These are phyloP conservation scores for Arizona elegans DNA, from an alignment of 2,113 vertebrate genomes.

Conservation along the genomic window DNA sequence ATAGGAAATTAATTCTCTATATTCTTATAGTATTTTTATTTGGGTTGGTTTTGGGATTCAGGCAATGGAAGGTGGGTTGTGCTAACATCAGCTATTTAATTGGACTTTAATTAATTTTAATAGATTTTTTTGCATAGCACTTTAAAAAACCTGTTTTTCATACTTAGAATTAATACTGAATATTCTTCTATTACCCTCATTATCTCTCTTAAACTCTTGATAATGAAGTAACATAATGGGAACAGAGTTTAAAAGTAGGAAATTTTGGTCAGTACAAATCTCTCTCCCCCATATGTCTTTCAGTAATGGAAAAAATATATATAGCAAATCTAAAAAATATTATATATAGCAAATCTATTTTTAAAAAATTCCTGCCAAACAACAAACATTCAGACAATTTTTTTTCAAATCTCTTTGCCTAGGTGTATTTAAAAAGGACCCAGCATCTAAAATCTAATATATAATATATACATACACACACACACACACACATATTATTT, in stretches of 20 bases:
- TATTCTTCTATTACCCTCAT: neutral
- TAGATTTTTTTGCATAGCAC: constrained; percentile 8
- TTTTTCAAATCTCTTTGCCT: neutral
- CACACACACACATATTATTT: no score
- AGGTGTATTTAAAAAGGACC: neutral
- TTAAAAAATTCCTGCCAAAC: neutral
- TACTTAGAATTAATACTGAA: constrained; percentile 13
- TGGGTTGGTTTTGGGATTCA: neutral
- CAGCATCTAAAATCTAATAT: neutral
- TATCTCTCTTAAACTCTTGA: neutral
- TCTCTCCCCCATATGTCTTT: neutral
- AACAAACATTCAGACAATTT: neutral
- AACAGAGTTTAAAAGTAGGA: neutral
- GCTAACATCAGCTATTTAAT: neutral
- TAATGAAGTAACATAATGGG: neutral
- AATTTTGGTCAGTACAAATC: neutral
- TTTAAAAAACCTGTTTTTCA: neutral
- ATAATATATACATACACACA: neutral
- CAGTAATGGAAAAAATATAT: neutral
- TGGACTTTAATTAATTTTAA: constrained; percentile 18
- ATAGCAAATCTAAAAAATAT: neutral
- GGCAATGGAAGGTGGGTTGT: neutral
- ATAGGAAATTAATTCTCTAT: neutral
- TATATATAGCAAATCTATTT: neutral
- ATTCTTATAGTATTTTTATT: neutral